phyloP scores from a whole-genome alignment of 2,113 vertebrate genomes.

The Myotis brandtii region DNA sequence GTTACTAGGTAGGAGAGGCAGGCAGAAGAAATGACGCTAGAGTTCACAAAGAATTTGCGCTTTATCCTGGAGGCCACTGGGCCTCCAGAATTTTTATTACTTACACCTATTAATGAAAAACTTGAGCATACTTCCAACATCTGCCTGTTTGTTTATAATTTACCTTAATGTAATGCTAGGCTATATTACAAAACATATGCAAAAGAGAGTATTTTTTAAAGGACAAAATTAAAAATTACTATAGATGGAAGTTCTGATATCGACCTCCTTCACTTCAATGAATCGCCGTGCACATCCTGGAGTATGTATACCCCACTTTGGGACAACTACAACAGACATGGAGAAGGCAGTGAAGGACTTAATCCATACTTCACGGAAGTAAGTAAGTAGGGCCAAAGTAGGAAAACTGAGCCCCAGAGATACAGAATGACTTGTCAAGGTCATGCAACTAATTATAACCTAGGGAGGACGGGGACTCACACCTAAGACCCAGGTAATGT shows the following conservation, averaged over 20 bases:
- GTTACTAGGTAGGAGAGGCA: not conserved
- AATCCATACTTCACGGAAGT: not conserved
- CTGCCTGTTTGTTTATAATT: not conserved
- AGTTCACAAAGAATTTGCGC: not conserved
- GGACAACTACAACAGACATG: not conserved
- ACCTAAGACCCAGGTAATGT: not conserved
- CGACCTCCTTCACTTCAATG: not conserved
- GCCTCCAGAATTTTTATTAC: not conserved
- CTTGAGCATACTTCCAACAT: not conserved
- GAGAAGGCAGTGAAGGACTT: not conserved
- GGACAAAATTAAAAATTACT: constrained; percentile 6
- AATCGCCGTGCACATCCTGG: not conserved
- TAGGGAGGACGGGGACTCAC: not conserved
- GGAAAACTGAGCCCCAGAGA: not conserved
- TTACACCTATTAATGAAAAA: not conserved
- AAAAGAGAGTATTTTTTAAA: not conserved
- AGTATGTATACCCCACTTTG: not conserved
- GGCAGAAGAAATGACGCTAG: not conserved
- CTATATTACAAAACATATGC: not conserved
- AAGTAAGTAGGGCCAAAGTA: not conserved
- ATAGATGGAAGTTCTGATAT: not conserved
- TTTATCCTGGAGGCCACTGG: not conserved
- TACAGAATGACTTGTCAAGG: not conserved
- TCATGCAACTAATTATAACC: not conserved
- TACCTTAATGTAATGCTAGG: not conserved